phyloP scores from a whole-genome alignment of 2,797 vertebrate genomes.

The Toxotes lorentzi region DNA sequence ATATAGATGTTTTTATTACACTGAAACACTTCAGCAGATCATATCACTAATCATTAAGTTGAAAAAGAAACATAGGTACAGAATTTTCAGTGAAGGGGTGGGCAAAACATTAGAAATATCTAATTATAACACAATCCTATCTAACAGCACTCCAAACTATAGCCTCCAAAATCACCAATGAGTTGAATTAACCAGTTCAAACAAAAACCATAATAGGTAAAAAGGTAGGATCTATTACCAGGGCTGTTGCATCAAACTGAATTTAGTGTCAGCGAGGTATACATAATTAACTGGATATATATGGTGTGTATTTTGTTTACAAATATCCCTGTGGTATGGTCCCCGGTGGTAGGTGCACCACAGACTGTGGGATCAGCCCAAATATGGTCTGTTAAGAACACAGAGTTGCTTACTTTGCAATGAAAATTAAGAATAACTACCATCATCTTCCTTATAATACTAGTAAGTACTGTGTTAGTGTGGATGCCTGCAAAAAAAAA shows the following conservation, averaged over 20 bases:
- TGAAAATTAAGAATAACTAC: background rate
- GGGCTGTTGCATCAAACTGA: background rate
- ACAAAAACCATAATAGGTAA: background rate
- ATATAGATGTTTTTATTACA: background rate
- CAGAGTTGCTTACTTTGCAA: background rate
- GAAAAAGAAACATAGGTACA: background rate
- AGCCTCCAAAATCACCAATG: background rate
- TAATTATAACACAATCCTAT: background rate
- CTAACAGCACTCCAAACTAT: background rate
- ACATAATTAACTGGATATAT: background rate
- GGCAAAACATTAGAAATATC: background rate
- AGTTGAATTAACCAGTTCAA: background rate
- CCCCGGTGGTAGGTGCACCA: background rate
- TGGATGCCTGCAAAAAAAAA: too few species aligned
- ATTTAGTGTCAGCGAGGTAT: background rate
- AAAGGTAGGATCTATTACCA: background rate
- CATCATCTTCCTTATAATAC: background rate
- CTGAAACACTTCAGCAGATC: background rate
- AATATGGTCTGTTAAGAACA: background rate
- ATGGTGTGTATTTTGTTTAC: conserved; percentile 1
- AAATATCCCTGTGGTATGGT: background rate
- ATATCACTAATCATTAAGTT: background rate
- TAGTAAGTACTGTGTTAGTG: background rate
- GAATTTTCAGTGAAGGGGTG: too few species aligned
- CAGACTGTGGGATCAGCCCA: background rate